Percentiles rank a stretch among this genome's conserved stretches.
Evolutionary conservation across 2,797 vertebrate species (phyloP).

Genomic region (Squalus acanthias): DNA sequence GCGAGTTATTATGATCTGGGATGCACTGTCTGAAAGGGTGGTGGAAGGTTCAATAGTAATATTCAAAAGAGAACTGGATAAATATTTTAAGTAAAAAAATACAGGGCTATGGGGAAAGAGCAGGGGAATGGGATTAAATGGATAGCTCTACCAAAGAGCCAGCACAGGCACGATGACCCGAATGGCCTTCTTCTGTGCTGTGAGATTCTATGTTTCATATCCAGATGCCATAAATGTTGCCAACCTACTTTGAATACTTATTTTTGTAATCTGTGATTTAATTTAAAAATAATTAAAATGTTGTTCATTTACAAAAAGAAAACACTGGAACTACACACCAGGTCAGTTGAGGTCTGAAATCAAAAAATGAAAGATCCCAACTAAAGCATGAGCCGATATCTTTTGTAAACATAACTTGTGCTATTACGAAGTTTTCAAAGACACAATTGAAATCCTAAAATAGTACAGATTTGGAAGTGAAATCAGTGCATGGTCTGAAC

Average conservation of each 20-base stretch:
- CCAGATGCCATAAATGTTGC: background rate
- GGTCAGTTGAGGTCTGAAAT: background rate
- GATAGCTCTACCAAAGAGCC: background rate
- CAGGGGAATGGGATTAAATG: no score
- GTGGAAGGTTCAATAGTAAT: background rate
- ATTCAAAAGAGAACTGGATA: background rate
- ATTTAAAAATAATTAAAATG: background rate
- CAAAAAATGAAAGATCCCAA: background rate
- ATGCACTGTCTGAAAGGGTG: background rate
- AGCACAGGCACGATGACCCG: background rate
- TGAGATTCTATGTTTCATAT: background rate
- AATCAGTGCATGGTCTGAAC: background rate
- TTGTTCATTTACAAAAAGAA: background rate
- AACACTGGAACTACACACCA: background rate
- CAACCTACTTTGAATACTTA: background rate
- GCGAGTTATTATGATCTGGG: no score
- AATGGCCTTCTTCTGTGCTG: background rate
- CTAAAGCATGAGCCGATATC: background rate
- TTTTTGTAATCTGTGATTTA: background rate
- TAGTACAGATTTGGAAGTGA: background rate
- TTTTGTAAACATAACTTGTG: background rate
- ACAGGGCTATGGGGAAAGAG: no score
- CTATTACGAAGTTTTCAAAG: background rate
- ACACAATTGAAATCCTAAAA: background rate
- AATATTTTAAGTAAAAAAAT: no score